These are phyloP conservation scores for Apolygus lucorum DNA, from an alignment of 1,140 invertebrate species.

Conservation along the genomic window DNA sequence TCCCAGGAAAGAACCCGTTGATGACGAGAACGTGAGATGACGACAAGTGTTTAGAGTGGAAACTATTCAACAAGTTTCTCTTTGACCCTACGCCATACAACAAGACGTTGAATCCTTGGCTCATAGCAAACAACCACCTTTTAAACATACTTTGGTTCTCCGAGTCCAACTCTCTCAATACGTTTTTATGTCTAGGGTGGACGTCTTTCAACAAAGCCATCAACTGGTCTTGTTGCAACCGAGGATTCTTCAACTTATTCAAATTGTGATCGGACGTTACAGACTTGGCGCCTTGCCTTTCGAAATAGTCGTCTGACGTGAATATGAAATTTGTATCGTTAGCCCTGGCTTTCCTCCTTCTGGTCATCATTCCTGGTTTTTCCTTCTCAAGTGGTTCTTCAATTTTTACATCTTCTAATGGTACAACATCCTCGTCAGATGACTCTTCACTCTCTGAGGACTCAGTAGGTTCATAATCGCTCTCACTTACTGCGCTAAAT, in stretches of 20 bases:
- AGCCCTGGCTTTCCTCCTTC: not conserved
- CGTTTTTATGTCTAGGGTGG: conserved; percentile 35
- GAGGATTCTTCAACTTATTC: conserved; percentile 60
- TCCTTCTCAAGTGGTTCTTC: not conserved
- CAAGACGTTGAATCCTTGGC: conserved; percentile 78
- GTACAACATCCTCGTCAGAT: not conserved
- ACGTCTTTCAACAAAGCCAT: conserved; percentile 45
- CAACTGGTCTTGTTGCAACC: conserved; percentile 56
- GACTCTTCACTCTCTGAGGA: conserved; percentile 14
- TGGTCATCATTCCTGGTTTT: not conserved
- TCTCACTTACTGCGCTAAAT: conserved; percentile 19
- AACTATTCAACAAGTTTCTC: conserved; percentile 62
- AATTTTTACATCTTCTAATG: conserved; percentile 12
- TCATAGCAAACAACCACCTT: conserved; percentile 36
- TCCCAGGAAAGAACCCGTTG: conserved; percentile 86
- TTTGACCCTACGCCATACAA: conserved; percentile 88
- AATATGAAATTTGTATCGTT: conserved; percentile 23
- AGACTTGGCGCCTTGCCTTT: conserved; percentile 39
- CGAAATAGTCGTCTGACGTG: conserved; percentile 37
- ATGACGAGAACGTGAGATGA: conserved; percentile 66
- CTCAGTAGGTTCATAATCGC: conserved; percentile 16
- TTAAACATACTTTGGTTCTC: conserved; percentile 37
- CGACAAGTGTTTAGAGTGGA: conserved; percentile 56
- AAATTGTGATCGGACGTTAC: conserved; percentile 75
- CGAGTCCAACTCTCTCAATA: conserved; percentile 36